Percentiles rank a stretch among this genome's conserved stretches.
These are phyloP conservation scores for Nesidiocoris tenuis DNA, from an alignment of 2,888 invertebrate genomes.

Conservation along the genomic window DNA sequence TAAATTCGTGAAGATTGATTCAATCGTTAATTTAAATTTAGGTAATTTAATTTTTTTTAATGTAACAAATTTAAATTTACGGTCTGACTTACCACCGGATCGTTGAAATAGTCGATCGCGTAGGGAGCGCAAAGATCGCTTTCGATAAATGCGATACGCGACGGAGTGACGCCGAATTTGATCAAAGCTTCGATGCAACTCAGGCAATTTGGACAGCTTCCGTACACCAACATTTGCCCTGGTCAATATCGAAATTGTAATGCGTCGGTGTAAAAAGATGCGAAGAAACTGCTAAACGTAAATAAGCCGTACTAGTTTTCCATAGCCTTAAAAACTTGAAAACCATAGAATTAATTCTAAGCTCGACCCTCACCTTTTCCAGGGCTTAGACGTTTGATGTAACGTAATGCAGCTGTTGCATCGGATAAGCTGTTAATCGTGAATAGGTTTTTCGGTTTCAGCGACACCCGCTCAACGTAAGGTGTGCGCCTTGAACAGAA, in stretches of 20 bases:
- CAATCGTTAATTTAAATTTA: too few species aligned
- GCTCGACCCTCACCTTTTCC: slow-evolving; percentile 8
- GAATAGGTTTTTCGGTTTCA: slow-evolving; percentile 63
- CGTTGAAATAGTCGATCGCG: slow-evolving; percentile 45
- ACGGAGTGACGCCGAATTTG: slow-evolving; percentile 60
- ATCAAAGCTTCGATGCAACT: slow-evolving; percentile 66
- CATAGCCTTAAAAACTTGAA: background rate
- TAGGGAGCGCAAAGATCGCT: slow-evolving; percentile 52
- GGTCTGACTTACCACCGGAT: slow-evolving; percentile 43
- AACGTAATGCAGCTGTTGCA: slow-evolving; percentile 54
- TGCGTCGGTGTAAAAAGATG: too few species aligned
- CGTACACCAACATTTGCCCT: slow-evolving; percentile 64
- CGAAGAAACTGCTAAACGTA: too few species aligned
- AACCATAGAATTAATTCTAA: background rate
- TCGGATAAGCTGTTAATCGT: slow-evolving; percentile 62
- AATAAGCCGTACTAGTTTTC: background rate
- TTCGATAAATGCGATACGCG: slow-evolving; percentile 63
- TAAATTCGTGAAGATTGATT: too few species aligned
- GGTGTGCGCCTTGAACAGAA: slow-evolving; percentile 26
- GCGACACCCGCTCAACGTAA: slow-evolving; percentile 11
- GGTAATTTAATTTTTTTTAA: too few species aligned
- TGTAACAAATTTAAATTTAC: too few species aligned
- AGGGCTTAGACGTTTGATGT: slow-evolving; percentile 31
- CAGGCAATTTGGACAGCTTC: slow-evolving; percentile 65
- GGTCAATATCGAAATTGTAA: too few species aligned